A percentile compares a stretch with the other conserved stretches of the same genome.
Evolutionary conservation across 2,113 vertebrate species (phyloP).

Genomic region (Excalfactoria chinensis): DNA sequence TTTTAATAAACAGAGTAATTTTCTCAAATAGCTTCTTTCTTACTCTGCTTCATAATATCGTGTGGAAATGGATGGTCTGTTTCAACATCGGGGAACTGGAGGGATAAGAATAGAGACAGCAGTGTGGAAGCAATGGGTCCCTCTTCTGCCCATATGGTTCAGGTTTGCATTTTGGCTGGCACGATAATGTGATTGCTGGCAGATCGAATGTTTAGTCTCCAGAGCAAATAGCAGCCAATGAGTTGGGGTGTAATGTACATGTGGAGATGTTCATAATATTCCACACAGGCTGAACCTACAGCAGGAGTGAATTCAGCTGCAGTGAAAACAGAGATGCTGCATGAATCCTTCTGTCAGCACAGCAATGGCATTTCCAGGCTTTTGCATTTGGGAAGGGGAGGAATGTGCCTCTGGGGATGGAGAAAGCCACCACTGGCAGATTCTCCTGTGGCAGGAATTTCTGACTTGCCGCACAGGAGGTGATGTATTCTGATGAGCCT

Average conservation of each 20-base stretch:
- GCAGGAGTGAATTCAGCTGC: slow-evolving; percentile 66
- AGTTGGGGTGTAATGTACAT: slow-evolving; percentile 75
- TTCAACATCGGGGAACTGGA: slow-evolving; percentile 49
- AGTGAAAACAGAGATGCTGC: slow-evolving; percentile 74
- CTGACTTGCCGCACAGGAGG: slow-evolving; percentile 52
- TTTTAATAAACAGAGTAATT: slow-evolving; percentile 50
- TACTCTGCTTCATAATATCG: not conserved
- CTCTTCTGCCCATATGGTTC: slow-evolving; percentile 80
- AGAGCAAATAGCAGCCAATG: slow-evolving; percentile 78
- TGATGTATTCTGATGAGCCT: slow-evolving; percentile 67
- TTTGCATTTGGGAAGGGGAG: slow-evolving; percentile 55
- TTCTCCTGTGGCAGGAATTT: slow-evolving; percentile 54
- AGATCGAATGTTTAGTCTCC: slow-evolving; percentile 78
- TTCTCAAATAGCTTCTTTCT: slow-evolving; percentile 37
- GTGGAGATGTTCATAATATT: slow-evolving; percentile 75
- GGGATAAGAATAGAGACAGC: slow-evolving; percentile 51
- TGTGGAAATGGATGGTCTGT: slow-evolving; percentile 67
- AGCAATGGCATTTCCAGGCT: slow-evolving; percentile 67
- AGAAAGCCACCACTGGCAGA: not conserved
- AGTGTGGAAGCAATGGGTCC: slow-evolving; percentile 67
- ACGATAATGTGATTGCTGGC: slow-evolving; percentile 77
- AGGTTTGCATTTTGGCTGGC: slow-evolving; percentile 82
- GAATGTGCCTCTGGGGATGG: slow-evolving; percentile 55
- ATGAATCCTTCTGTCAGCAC: slow-evolving; percentile 74
- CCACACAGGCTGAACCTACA: slow-evolving; percentile 71